Percentiles rank a stretch among this genome's conserved stretches.
Conservation (phyloP, 2,113 vertebrate species). For the Microtus montanus region DNA sequence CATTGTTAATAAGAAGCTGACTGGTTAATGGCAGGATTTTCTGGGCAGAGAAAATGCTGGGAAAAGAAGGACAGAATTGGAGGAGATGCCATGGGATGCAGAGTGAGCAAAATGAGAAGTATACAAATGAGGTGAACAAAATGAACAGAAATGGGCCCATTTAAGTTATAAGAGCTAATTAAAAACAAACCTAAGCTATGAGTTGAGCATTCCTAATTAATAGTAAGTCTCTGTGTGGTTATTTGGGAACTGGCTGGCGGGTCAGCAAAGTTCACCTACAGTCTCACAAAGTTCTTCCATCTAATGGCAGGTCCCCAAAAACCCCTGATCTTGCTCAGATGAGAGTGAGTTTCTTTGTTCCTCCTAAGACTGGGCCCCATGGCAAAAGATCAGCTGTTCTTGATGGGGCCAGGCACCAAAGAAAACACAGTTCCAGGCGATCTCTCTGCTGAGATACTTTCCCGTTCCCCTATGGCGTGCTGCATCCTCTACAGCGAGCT, state of each 20-base stretch:
- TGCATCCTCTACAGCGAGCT: no score
- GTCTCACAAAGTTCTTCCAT: fast-evolving
- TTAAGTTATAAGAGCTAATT: neutral
- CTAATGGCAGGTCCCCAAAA: fast-evolving
- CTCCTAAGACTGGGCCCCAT: neutral
- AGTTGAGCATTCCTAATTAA: neutral
- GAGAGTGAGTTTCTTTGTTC: neutral
- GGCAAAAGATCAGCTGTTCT: neutral
- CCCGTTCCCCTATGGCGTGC: no score
- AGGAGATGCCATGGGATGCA: neutral
- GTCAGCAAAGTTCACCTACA: neutral
- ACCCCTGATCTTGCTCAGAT: neutral
- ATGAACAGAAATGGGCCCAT: neutral
- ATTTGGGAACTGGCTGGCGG: neutral
- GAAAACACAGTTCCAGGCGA: neutral
- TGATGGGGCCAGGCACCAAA: fast-evolving
- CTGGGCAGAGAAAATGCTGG: neutral
- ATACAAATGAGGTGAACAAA: neutral
- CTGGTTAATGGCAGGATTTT: neutral
- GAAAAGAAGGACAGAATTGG: neutral
- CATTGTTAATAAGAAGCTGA: neutral
- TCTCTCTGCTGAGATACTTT: neutral
- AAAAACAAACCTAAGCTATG: neutral
- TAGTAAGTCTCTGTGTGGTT: neutral
- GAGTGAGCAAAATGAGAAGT: neutral